A percentile compares a stretch with the other conserved stretches of the same genome.
phyloP scores from a whole-genome alignment of 2,888 invertebrate genomes.

The Microchrysa polita region DNA sequence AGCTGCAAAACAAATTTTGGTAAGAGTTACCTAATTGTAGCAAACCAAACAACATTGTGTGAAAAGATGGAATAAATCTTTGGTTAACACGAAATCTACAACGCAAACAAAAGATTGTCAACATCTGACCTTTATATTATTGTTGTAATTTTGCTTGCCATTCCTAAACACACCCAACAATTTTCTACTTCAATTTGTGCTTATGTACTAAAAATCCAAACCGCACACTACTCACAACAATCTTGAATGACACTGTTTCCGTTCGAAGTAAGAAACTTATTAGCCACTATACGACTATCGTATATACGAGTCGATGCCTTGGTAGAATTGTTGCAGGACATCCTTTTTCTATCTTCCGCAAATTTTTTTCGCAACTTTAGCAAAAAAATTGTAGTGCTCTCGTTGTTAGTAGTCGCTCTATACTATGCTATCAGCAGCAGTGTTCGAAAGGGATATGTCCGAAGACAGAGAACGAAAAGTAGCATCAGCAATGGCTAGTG shows the following conservation, averaged over 20 bases:
- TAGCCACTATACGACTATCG: constrained; percentile 6
- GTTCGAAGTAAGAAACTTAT: constrained; percentile 34
- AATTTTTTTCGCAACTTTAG: constrained; percentile 9
- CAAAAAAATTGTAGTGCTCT: constrained; percentile 1
- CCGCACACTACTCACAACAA: neutral
- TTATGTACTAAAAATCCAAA: neutral
- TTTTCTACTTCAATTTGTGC: neutral
- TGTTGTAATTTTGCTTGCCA: neutral
- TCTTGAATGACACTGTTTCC: constrained; percentile 28
- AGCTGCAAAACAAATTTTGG: no score
- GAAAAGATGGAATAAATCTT: no score
- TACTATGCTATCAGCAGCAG: no score
- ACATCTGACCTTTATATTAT: no score
- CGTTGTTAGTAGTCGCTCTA: neutral
- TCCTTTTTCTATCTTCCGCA: constrained; percentile 2
- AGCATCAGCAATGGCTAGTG: neutral
- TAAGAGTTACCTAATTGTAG: no score
- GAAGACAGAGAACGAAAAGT: no score
- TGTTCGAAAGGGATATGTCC: no score
- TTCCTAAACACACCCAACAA: neutral
- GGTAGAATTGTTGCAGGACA: constrained; percentile 1
- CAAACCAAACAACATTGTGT: no score
- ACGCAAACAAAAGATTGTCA: no score
- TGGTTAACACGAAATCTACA: no score
- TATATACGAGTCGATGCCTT: constrained; percentile 9